Base-by-base conservation (phyloP, 2,113 vertebrate species). In the Nerophis lumbriciformis region DNA sequence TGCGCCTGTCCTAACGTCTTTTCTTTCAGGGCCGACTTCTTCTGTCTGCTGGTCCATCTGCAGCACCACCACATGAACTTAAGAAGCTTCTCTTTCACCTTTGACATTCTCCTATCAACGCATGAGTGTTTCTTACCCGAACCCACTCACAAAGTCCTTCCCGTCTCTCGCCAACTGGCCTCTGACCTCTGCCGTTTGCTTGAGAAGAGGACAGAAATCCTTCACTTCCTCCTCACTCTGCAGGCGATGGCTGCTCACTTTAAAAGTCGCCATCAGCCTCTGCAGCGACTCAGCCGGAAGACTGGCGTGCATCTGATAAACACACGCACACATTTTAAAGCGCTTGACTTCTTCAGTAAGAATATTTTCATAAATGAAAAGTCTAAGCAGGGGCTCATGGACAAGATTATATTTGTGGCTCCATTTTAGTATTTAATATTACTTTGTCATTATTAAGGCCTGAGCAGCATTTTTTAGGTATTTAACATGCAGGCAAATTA, bases 251-350 rank as follows among this genome's bases (percentile, higher is more conserved):
- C 88, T 91, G 50, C 89, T 91, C 64, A 89, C 88, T 77, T 75
- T 91, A 79, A 96, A 95, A 72, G 90, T 85, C 36, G 91, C 93
- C 79, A 94, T 90, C 78, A 95, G 77, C 69, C 84, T 85, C 48
- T 91, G 92, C 75, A 94, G 66, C 13, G 91, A 92, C 61, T 84
- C 90, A 1, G 85, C 53, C 15, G 90, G 75, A 3, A 88, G 87
- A 21, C 92, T 93, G 65, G 88, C 90, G 71, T 87, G 88, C 37
- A 90, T 87, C 95, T 98, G 28, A 4, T 28, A 80, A 54, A 76
- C 71, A 72, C 39, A 15, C 42, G 69, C 38, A 65, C 68, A 76
- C 61, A 64, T 15, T n/a, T 28, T 6, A 11, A 1, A 19, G 16
- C 1, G 16, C 6, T 21, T 19, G 19, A 5, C 49, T 9, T 19